Percentiles rank a stretch among this genome's conserved stretches.
Evolutionary conservation across 2,113 vertebrate species (phyloP).

Genomic region (Halichoeres trimaculatus): DNA sequence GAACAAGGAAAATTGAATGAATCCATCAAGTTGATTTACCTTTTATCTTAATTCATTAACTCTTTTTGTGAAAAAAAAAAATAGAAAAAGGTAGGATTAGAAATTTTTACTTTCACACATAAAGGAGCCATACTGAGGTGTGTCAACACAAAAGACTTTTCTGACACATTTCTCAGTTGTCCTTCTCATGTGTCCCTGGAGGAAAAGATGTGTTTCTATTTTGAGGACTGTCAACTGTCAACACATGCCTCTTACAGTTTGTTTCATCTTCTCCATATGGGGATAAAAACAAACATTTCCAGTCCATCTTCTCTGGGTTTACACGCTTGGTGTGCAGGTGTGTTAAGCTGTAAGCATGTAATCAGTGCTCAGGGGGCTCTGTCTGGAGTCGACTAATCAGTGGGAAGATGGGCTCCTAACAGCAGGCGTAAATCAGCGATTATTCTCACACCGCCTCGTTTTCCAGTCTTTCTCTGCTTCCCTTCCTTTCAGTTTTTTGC

Average conservation of each 20-base stretch:
- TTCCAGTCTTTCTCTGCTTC: background rate
- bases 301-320: no score
- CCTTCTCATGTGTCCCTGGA: background rate
- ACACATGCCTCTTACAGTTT: background rate
- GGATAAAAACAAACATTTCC: background rate
- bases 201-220: background rate
- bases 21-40: no score
- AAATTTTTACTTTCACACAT: background rate
- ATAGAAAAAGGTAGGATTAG: background rate
- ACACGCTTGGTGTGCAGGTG: constrained; percentile 46
- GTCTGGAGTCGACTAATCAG: constrained; percentile 69
- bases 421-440: constrained; percentile 68
- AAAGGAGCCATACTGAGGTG: background rate
- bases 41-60: no score
- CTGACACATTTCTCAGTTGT: no score
- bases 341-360: constrained; percentile 51
- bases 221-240: background rate
- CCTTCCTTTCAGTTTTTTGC: constrained; percentile 22
- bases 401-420: constrained; percentile 53
- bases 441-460: constrained; percentile 41
- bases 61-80: background rate
- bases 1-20: no score
- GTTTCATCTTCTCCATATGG: no score
- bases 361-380: constrained; percentile 54
- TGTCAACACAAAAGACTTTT: background rate